These are phyloP conservation scores for Merluccius polli DNA, from an alignment of 2,797 vertebrate genomes.

Conservation along the genomic window DNA sequence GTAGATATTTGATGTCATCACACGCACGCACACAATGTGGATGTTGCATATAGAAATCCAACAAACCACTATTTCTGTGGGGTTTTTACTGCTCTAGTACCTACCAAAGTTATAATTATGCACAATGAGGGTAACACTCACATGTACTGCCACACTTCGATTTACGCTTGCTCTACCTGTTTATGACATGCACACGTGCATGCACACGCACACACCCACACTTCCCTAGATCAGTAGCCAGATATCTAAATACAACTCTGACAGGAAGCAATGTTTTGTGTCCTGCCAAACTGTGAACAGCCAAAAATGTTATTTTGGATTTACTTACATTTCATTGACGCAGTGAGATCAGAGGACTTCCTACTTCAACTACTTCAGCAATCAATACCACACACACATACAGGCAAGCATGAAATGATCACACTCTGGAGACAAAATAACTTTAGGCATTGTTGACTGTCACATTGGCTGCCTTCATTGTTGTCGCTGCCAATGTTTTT, in stretches of 20 bases:
- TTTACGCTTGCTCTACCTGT: background rate
- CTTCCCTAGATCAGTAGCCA: background rate
- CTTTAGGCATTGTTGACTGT: background rate
- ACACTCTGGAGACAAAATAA: background rate
- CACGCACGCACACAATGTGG: background rate
- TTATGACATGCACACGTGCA: background rate
- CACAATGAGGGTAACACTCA: background rate
- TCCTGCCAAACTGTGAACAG: background rate
- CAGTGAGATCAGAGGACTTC: no score
- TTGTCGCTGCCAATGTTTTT: no score
- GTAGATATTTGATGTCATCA: constrained; percentile 49
- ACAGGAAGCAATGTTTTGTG: background rate
- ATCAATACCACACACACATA: no score
- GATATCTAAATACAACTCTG: no score
- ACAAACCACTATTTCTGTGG: background rate
- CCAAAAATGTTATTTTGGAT: no score
- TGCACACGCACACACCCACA: constrained; percentile 7
- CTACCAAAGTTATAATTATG: background rate
- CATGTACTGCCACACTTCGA: background rate
- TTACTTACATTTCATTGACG: no score
- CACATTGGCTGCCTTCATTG: no score
- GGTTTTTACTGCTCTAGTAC: background rate
- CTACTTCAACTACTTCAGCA: no score
- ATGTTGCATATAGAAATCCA: background rate
- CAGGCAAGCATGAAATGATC: constrained; percentile 12